These are phyloP conservation scores for Drosophila fulvimacula DNA, from an alignment of 2,888 invertebrate species.

Conservation along the genomic window DNA sequence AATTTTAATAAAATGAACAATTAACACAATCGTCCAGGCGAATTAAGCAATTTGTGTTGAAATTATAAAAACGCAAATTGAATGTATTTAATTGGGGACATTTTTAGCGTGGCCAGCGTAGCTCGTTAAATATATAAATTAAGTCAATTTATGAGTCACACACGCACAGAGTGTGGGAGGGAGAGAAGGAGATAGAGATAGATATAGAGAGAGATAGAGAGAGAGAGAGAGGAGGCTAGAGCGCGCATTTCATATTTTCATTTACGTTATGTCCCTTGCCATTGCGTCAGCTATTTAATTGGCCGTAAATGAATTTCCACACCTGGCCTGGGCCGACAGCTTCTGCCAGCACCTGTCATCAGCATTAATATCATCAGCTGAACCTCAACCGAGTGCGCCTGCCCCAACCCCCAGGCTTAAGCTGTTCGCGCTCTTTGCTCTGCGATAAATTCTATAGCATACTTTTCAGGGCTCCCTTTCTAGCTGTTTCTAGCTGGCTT, in stretches of 20 bases:
- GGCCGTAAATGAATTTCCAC: constrained; percentile 61
- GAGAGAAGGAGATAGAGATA: background rate
- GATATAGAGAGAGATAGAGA: background rate
- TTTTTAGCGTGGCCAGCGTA: constrained; percentile 2
- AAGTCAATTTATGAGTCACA: constrained; percentile 26
- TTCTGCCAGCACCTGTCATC: constrained; percentile 49
- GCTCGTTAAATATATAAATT: constrained; percentile 46
- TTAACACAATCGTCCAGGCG: constrained; percentile 9
- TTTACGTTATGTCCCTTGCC: constrained; percentile 18
- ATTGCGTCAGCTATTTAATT: constrained; percentile 52
- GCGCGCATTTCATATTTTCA: constrained; percentile 29
- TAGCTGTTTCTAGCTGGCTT: constrained; percentile 19
- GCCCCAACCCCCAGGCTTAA: background rate
- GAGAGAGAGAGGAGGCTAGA: background rate
- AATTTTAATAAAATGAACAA: constrained; percentile 31
- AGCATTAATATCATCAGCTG: constrained; percentile 28
- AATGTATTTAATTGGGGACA: constrained; percentile 21
- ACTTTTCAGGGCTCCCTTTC: constrained; percentile 40
- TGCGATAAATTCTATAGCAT: constrained; percentile 47
- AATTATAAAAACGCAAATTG: constrained; percentile 37
- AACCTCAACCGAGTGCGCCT: background rate
- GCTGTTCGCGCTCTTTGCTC: constrained; percentile 8
- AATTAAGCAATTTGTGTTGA: constrained; percentile 49
- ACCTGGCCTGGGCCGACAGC: constrained; percentile 14
- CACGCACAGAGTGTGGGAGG: background rate